A percentile compares a stretch with the other conserved stretches of the same genome.
These are phyloP conservation scores for Saturnia pavonia DNA, from an alignment of 2,888 invertebrate genomes.

Conservation along the genomic window DNA sequence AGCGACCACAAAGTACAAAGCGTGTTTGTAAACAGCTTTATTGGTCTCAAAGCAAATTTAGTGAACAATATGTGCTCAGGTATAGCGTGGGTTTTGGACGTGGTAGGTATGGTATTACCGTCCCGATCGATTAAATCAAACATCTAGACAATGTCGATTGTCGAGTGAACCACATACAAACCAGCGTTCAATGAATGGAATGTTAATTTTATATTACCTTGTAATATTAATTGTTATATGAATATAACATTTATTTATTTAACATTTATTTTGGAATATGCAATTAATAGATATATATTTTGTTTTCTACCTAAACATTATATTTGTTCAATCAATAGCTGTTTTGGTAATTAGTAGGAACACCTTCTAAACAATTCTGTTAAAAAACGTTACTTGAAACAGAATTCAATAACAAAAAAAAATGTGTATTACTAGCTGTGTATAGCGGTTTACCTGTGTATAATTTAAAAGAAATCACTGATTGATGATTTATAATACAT, in stretches of 20 bases:
- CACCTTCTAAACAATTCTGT: too few species aligned
- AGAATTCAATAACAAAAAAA: too few species aligned
- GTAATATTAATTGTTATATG: too few species aligned
- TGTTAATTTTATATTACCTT: constrained; percentile 16
- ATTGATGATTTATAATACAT: too few species aligned
- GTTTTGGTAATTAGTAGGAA: too few species aligned
- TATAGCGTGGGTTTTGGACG: constrained; percentile 14
- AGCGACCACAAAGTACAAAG: constrained; percentile 63
- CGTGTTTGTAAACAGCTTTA: constrained; percentile 64
- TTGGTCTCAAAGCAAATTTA: constrained; percentile 64
- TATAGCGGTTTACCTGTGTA: too few species aligned
- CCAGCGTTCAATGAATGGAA: constrained; percentile 18
- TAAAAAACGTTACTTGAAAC: too few species aligned
- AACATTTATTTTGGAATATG: background rate
- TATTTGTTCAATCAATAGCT: background rate
- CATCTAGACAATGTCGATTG: constrained; percentile 23
- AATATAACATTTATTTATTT: too few species aligned
- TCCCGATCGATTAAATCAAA: constrained; percentile 21
- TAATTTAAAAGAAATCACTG: too few species aligned
- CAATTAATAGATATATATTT: background rate
- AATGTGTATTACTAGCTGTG: too few species aligned
- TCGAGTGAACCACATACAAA: constrained; percentile 20
- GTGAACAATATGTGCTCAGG: constrained; percentile 30
- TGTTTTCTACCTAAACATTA: background rate
- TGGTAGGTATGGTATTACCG: constrained; percentile 17